Conservation (phyloP, 2,113 vertebrate species). For the Ophiodon elongatus region DNA sequence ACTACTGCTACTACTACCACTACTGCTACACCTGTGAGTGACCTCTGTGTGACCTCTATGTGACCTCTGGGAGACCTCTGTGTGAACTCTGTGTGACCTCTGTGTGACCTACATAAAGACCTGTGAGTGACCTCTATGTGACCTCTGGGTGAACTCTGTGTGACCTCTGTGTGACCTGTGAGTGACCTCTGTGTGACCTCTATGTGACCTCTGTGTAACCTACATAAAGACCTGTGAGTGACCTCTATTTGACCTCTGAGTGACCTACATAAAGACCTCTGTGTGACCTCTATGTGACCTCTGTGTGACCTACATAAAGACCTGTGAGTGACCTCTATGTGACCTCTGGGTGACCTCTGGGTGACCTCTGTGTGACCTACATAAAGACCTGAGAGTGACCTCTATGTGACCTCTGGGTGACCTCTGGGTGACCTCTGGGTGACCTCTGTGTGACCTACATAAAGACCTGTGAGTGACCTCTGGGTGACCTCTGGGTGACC, state of each 20-base stretch:
- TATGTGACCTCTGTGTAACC: background rate
- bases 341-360: too few species aligned
- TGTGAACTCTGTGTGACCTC: too few species aligned
- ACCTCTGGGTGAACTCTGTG: too few species aligned
- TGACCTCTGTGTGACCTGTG: too few species aligned
- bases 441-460: background rate
- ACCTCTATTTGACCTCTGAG: slow-evolving; percentile 74
- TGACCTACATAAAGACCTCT: slow-evolving; percentile 67
- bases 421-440: background rate
- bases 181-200: background rate
- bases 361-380: too few species aligned
- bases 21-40: slow-evolving; percentile 50
- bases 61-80: too few species aligned
- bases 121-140: too few species aligned
- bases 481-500: too few species aligned
- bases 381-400: too few species aligned
- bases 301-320: background rate
- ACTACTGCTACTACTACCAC: background rate
- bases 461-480: background rate
- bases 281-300: background rate
- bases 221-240: background rate
- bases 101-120: too few species aligned
- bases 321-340: too few species aligned
- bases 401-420: background rate
- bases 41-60: background rate